phyloP scores from a whole-genome alignment of 1,140 invertebrate species.

The Brachionus rotundiformis region DNA sequence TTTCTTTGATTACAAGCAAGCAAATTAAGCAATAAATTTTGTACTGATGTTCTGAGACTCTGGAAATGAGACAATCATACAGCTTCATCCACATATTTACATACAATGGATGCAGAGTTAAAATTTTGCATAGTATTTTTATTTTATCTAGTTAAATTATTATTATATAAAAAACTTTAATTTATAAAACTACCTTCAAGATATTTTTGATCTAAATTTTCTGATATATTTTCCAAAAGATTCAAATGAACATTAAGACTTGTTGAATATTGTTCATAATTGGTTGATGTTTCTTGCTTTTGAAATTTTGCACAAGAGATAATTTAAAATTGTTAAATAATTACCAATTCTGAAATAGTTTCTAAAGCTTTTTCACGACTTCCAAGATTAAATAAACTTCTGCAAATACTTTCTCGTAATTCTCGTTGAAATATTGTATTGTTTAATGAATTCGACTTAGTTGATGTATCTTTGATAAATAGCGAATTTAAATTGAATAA shows the following conservation, averaged over 20 bases:
- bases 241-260: slow-evolving; percentile 23
- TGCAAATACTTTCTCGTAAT: slow-evolving; percentile 9
- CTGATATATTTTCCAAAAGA: not conserved
- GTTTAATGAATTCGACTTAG: not conserved
- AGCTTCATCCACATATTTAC: slow-evolving; percentile 46
- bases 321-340: no score
- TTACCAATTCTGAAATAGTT: not conserved
- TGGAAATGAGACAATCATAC: not conserved
- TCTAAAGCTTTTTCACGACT: not conserved
- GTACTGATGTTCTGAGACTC: not conserved
- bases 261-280: slow-evolving; percentile 30
- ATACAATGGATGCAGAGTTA: slow-evolving; percentile 24
- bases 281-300: slow-evolving; percentile 18
- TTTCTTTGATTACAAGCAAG: slow-evolving; percentile 34
- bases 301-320: not conserved
- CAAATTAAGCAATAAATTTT: slow-evolving; percentile 11
- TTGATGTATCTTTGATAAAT: not conserved
- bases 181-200: not conserved
- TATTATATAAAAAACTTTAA: not conserved
- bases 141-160: slow-evolving; percentile 9
- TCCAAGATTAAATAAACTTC: not conserved
- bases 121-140: slow-evolving; percentile 6
- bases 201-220: slow-evolving; percentile 34
- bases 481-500: not conserved
- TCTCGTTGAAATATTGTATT: slow-evolving; percentile 42